These are phyloP conservation scores for Acanthurus lineatus DNA, from an alignment of 2,797 vertebrate genomes.

Conservation along the genomic window DNA sequence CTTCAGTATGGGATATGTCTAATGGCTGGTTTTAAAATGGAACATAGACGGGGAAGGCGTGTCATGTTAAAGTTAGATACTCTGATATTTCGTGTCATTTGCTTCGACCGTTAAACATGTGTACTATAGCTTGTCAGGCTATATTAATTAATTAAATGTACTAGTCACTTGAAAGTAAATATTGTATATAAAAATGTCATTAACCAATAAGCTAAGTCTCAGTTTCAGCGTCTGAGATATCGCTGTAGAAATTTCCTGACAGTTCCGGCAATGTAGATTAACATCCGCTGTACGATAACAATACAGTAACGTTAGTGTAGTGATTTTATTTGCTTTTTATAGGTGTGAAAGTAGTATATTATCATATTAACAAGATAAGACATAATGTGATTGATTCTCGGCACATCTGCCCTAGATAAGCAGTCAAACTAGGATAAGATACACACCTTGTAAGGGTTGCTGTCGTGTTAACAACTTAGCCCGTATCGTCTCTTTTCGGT, in stretches of 20 bases:
- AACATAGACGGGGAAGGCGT: conserved; percentile 64
- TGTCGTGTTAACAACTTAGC: background rate
- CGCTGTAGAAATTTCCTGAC: background rate
- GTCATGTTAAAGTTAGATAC: conserved; percentile 50
- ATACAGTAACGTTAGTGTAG: background rate
- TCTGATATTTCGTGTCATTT: background rate
- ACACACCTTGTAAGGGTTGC: background rate
- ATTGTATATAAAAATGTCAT: no score
- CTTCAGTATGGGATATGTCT: conserved; percentile 65
- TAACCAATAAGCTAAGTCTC: no score
- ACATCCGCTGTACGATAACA: no score
- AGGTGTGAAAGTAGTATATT: background rate
- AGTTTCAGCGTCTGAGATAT: background rate
- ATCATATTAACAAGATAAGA: background rate
- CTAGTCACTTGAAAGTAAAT: background rate
- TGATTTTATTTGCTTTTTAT: background rate
- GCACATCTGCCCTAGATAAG: background rate
- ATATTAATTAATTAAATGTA: background rate
- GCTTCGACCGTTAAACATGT: background rate
- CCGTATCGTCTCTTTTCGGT: rapidly evolving
- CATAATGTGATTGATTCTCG: background rate
- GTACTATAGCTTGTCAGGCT: background rate
- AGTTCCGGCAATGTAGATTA: background rate
- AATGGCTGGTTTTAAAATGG: conserved; percentile 60
- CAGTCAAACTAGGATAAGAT: background rate